A percentile compares a stretch with the other conserved stretches of the same genome.
phyloP scores from a whole-genome alignment of 2,113 vertebrate species.

The Lucifuga dentata region DNA sequence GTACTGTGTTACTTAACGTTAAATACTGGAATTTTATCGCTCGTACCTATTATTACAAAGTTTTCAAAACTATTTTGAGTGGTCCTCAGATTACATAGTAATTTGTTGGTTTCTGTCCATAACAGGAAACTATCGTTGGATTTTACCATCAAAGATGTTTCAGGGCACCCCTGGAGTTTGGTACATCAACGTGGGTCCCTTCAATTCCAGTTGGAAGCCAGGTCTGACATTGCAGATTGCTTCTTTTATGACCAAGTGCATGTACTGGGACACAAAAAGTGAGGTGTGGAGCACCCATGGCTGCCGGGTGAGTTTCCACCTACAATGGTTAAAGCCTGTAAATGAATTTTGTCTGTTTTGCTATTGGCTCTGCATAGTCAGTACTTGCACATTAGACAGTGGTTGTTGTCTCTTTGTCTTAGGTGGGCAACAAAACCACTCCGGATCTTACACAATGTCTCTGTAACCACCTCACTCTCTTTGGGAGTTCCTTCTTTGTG shows the following conservation, averaged over 20 bases:
- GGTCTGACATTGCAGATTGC: constrained; percentile 55
- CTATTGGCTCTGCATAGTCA: constrained; percentile 1
- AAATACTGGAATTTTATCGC: no score
- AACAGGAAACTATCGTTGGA: constrained; percentile 77
- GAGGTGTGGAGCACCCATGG: constrained; percentile 75
- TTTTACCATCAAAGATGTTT: constrained; percentile 80
- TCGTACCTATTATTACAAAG: no score
- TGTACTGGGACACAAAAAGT: constrained; percentile 71
- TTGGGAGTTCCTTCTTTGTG: constrained; percentile 85
- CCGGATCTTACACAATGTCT: constrained; percentile 81
- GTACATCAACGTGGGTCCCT: constrained; percentile 64
- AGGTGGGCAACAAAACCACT: constrained; percentile 83
- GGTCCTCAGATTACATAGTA: background rate
- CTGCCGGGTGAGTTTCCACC: constrained; percentile 72
- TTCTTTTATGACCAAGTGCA: constrained; percentile 73
- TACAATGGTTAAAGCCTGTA: background rate
- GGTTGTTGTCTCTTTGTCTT: constrained; percentile 20
- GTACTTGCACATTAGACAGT: background rate
- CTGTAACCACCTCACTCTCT: constrained; percentile 87
- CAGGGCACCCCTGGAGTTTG: constrained; percentile 57
- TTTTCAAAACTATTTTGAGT: background rate
- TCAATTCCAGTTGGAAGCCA: constrained; percentile 39
- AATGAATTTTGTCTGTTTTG: background rate
- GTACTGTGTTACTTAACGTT: no score
- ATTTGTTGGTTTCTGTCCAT: constrained; percentile 7